Evolutionary conservation across 2,113 vertebrate genomes (phyloP).

Genomic region (Notothenia rossii): DNA sequence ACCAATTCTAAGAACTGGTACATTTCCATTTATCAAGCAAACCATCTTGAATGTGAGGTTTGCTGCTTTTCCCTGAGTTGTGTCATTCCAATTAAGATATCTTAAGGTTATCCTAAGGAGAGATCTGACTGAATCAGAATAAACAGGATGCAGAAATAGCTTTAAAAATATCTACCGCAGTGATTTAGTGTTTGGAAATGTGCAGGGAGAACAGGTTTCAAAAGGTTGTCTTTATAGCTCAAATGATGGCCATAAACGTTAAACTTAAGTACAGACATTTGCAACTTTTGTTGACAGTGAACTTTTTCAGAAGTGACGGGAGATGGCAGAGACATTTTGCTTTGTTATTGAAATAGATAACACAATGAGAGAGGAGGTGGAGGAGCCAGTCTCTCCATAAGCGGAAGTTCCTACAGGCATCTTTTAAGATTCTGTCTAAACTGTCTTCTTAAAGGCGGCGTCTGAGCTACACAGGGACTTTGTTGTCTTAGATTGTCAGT

Average conservation of each 20-base stretch:
- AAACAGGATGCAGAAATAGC: constrained; percentile 17
- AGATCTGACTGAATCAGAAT: neutral
- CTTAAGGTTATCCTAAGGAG: neutral
- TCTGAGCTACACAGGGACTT: constrained; percentile 39
- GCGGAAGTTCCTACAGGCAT: constrained; percentile 60
- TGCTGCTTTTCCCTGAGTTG: neutral
- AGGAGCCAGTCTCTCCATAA: constrained; percentile 45
- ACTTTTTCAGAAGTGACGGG: constrained; percentile 26
- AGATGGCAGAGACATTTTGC: constrained; percentile 37
- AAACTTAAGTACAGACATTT: constrained; percentile 37
- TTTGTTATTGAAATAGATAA: constrained; percentile 63
- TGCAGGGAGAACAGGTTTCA: neutral
- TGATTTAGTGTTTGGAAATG: constrained; percentile 3
- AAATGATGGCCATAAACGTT: constrained; percentile 32
- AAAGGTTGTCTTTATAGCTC: constrained; percentile 29
- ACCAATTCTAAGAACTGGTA: neutral
- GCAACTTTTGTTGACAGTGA: constrained; percentile 46
- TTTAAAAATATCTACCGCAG: neutral
- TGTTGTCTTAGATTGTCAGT: constrained; percentile 60
- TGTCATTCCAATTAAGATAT: neutral
- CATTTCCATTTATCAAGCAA: neutral
- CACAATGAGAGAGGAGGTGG: constrained; percentile 65
- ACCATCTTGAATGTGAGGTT: neutral
- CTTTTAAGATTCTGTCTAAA: constrained; percentile 63
- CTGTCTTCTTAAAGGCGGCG: constrained; percentile 57